These are phyloP conservation scores for Lagenorhynchus albirostris DNA, from an alignment of 2,113 vertebrate species.

Conservation along the genomic window DNA sequence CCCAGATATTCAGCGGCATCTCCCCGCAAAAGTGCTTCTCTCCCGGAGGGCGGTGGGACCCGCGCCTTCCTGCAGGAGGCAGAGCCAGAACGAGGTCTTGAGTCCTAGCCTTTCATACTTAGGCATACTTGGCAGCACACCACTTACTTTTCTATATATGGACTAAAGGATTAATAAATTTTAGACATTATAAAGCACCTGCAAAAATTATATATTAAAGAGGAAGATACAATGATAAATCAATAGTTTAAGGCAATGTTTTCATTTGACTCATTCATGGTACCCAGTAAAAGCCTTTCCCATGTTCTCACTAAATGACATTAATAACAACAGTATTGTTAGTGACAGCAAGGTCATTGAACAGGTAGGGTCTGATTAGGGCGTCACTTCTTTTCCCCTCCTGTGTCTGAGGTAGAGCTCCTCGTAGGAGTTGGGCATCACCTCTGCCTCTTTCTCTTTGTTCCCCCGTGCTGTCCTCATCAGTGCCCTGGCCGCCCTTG, in stretches of 20 bases:
- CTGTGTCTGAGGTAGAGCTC: not conserved
- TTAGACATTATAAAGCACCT: not conserved
- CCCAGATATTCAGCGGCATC: not conserved
- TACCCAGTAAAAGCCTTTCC: not conserved
- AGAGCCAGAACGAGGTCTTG: accelerated
- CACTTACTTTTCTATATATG: not conserved
- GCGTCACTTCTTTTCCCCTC: not conserved
- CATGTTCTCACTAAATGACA: not conserved
- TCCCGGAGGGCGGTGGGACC: not conserved
- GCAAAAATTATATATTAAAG: not conserved
- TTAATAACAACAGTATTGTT: not conserved
- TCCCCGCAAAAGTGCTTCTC: not conserved
- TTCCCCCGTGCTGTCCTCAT: not conserved
- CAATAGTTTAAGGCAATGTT: not conserved
- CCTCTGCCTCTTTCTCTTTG: no score
- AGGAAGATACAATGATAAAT: not conserved
- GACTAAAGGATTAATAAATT: not conserved
- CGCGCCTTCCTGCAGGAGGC: not conserved
- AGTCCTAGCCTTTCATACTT: not conserved
- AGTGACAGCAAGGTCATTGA: not conserved
- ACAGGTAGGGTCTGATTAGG: not conserved
- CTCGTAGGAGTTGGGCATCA: not conserved
- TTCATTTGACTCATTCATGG: not conserved
- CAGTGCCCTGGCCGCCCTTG: no score
- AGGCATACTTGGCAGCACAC: not conserved